Evolutionary conservation across 2,113 vertebrate genomes (phyloP), one percentile per base, ranked within the genome.

Genomic region (Ranitomeya imitator): DNA sequence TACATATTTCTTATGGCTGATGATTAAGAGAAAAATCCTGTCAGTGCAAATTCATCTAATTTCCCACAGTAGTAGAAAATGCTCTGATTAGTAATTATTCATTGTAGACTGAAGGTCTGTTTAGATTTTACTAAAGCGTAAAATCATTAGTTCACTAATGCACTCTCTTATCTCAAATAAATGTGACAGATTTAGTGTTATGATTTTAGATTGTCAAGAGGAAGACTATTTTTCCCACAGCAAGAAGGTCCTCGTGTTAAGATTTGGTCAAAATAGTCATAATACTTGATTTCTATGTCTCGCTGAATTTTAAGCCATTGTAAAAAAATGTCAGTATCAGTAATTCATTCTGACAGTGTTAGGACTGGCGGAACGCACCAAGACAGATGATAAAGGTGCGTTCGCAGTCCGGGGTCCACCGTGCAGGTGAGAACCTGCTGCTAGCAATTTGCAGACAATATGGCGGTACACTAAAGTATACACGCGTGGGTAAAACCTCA

Each of bases 91-190:
- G 15, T 13, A 52, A 71, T 83, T 69, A 65, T 84, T 84, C 82
- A 71, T 84, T 69, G 23, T 12, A 8, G 23, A 54, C 0, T 59
- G 69, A 74, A 37, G 14, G 26, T 23, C 10, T 85, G 69, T 85
- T 74, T 85, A 85, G 55, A 8, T 71, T 85, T 74, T 60, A 69
- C 10, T 54, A 57, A 85, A 73, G 31, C 19, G 7, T 5, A 85
- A 85, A 85, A 85, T 85, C 69, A 76, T 74, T 85, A 85, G 69
- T 13, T 85, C 83, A 57, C 83, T 76, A 86, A 86, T 86, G 85
- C 85, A 86, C 65, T 79, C 73, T 86, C 76, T 86, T 86, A 79
- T 86, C 85, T 67, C 37, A 79, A 54, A 52, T 69, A 18, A 61
- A 86, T 18, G 52, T 63, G 85, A 86, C 74, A 86, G 60, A 79